phyloP scores from a whole-genome alignment of 2,113 vertebrate species.

The Phodopus roborovskii region DNA sequence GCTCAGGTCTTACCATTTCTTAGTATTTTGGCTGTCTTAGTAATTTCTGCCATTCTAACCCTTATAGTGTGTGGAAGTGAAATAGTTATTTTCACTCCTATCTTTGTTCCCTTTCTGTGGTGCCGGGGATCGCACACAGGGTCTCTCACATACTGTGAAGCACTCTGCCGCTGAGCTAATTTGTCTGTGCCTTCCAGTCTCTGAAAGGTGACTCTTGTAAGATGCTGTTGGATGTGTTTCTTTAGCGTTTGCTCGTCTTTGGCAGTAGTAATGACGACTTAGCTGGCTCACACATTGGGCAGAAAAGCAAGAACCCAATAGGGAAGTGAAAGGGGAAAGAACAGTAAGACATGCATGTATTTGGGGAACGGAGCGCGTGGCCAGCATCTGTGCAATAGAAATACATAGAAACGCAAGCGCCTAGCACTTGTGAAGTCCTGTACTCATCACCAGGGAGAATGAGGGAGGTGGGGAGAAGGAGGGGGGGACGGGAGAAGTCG shows the following conservation, averaged over 20 bases:
- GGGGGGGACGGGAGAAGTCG: background rate
- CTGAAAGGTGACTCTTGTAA: background rate
- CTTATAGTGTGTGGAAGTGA: background rate
- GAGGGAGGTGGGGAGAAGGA: background rate
- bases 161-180: background rate
- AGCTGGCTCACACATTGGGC: background rate
- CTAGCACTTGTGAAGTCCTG: background rate
- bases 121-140: background rate
- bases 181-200: background rate
- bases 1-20: background rate
- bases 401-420: background rate
- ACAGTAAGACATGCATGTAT: background rate
- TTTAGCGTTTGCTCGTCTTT: background rate
- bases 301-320: slow-evolving; percentile 8
- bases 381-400: background rate
- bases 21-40: slow-evolving; percentile 19
- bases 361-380: background rate
- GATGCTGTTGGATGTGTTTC: background rate
- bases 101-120: background rate
- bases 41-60: background rate
- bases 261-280: background rate
- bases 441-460: background rate
- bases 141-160: background rate
- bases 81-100: background rate
- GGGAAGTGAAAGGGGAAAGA: background rate